Conservation (phyloP, 2,797 vertebrate genomes). For the Hemitrygon akajei region DNA sequence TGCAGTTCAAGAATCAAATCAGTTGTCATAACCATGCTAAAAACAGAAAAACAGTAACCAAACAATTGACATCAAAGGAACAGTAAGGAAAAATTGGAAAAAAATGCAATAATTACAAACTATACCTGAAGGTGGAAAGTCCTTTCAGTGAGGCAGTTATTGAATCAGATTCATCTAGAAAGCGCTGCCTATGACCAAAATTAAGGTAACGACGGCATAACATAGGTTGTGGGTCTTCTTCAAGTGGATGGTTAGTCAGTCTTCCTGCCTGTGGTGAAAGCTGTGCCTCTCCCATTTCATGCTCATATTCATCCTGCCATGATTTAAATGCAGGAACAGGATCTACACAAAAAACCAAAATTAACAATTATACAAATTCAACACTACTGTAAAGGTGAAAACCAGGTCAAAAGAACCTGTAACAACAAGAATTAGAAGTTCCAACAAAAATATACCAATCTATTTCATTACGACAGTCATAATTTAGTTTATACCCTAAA, state of each 20-base stretch:
- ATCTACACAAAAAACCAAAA: conserved; percentile 61
- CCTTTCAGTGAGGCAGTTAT: conserved; percentile 79
- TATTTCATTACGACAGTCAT: background rate
- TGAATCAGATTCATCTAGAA: conserved; percentile 75
- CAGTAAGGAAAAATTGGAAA: background rate
- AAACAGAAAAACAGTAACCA: background rate
- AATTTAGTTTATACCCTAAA: background rate
- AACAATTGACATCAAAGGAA: background rate
- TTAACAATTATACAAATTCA: conserved; percentile 42
- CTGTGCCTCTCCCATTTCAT: conserved; percentile 87
- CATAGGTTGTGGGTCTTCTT: conserved; percentile 75
- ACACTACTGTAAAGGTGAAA: background rate
- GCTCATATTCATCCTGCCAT: conserved; percentile 89
- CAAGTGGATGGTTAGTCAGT: conserved; percentile 78
- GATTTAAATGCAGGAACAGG: conserved; percentile 89
- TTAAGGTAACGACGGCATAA: conserved; percentile 82
- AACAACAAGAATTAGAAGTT: conserved; percentile 37
- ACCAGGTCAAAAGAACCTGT: conserved; percentile 41
- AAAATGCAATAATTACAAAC: background rate
- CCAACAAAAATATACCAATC: background rate
- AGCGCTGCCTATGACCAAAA: conserved; percentile 88
- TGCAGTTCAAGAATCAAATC: background rate
- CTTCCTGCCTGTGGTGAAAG: conserved; percentile 88
- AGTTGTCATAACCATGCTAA: background rate
- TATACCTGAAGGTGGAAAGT: conserved; percentile 72